Evolutionary conservation across 2,797 vertebrate genomes (phyloP).

Genomic region (Nannoperca australis): DNA sequence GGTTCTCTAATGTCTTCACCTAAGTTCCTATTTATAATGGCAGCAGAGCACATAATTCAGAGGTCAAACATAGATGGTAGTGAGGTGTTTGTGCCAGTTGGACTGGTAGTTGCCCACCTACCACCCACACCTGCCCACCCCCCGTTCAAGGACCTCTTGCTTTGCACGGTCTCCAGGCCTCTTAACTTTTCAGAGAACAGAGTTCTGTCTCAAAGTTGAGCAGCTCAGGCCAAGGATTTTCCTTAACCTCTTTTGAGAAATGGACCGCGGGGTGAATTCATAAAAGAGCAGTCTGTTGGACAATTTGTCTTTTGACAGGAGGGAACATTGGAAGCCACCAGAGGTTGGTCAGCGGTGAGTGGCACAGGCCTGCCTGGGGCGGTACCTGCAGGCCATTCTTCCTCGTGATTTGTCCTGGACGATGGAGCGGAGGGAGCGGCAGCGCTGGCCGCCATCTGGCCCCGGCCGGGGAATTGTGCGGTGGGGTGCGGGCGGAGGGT

Average conservation of each 20-base stretch:
- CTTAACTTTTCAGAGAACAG: slow-evolving; percentile 79
- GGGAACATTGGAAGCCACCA: slow-evolving; percentile 89
- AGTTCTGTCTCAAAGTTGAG: slow-evolving; percentile 85
- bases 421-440: slow-evolving; percentile 70
- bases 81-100: slow-evolving; percentile 37
- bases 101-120: neutral
- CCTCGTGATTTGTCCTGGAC: slow-evolving; percentile 86
- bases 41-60: slow-evolving; percentile 47
- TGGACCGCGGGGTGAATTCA: slow-evolving; percentile 93
- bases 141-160: slow-evolving; percentile 26
- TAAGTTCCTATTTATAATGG: slow-evolving; percentile 52
- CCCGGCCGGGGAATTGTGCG: slow-evolving; percentile 94
- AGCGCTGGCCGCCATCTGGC: slow-evolving; percentile 92
- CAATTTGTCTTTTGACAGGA: slow-evolving; percentile 98
- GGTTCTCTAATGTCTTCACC: slow-evolving; percentile 43
- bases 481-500: slow-evolving; percentile 85
- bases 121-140: neutral
- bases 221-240: slow-evolving; percentile 88
- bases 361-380: slow-evolving; percentile 88
- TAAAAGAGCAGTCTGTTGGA: slow-evolving; percentile 83
- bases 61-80: slow-evolving; percentile 34
- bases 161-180: slow-evolving; percentile 50
- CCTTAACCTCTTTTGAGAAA: slow-evolving; percentile 87
- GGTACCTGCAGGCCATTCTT: slow-evolving; percentile 91
- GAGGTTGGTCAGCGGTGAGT: slow-evolving; percentile 88